Percentiles rank a stretch among this genome's conserved stretches.
These are phyloP conservation scores for Drosophila kurseongensis DNA, from an alignment of 1,140 invertebrate species.

Conservation along the genomic window DNA sequence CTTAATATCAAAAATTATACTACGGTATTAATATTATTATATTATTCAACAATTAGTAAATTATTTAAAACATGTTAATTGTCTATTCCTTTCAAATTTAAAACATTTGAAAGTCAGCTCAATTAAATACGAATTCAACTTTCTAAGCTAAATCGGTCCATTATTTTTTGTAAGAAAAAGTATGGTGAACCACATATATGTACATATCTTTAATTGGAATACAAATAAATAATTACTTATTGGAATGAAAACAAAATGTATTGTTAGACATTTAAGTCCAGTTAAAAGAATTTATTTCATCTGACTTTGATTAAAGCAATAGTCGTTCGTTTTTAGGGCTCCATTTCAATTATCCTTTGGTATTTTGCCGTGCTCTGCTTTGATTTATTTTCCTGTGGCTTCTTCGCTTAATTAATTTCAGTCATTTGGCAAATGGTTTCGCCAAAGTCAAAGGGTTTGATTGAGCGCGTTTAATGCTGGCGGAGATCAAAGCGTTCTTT, in stretches of 20 bases:
- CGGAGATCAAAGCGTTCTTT: constrained; percentile 69
- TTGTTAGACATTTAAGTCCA: background rate
- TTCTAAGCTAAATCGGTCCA: too few species aligned
- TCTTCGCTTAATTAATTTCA: constrained; percentile 78
- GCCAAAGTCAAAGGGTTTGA: constrained; percentile 71
- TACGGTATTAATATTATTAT: too few species aligned
- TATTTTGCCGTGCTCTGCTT: background rate
- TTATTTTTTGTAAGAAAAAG: too few species aligned
- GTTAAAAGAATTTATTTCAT: background rate
- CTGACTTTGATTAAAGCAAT: background rate
- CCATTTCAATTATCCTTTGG: constrained; percentile 41
- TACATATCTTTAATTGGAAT: too few species aligned
- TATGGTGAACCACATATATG: too few species aligned
- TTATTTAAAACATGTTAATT: too few species aligned
- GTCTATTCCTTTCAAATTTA: too few species aligned
- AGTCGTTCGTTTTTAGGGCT: background rate
- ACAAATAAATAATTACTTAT: too few species aligned
- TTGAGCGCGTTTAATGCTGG: constrained; percentile 75
- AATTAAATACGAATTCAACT: too few species aligned
- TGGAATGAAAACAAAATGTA: background rate
- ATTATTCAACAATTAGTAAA: too few species aligned
- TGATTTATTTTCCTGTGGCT: constrained; percentile 57
- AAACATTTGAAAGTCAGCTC: too few species aligned
- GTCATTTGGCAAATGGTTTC: constrained; percentile 76
- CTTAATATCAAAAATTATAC: too few species aligned